Evolutionary conservation across 2,797 vertebrate genomes (phyloP).

Genomic region (Oreochromis mossambicus): DNA sequence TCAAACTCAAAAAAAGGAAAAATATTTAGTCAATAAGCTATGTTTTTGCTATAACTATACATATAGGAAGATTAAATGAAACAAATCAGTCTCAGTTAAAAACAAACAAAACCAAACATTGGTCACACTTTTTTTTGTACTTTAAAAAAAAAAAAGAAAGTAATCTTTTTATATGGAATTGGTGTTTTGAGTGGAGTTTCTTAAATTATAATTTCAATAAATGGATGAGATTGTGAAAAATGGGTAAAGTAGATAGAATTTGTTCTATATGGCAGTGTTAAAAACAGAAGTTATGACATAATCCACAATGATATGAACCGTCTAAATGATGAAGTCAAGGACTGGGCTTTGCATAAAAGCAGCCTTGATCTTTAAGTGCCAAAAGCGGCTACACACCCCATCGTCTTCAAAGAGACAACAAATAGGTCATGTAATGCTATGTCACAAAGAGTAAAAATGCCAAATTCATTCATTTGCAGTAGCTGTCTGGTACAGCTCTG

Average conservation of each 20-base stretch:
- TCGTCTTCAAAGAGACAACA: neutral
- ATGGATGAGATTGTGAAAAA: slow-evolving; percentile 44
- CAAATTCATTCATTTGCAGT: slow-evolving; percentile 12
- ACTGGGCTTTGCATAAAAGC: neutral
- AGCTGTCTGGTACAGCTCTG: slow-evolving; percentile 78
- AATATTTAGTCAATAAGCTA: neutral
- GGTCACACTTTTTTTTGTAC: slow-evolving; percentile 41
- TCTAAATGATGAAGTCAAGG: neutral
- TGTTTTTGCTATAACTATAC: slow-evolving; percentile 33
- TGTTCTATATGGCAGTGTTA: slow-evolving; percentile 58
- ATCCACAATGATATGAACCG: neutral
- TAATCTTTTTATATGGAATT: slow-evolving; percentile 70
- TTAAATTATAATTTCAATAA: slow-evolving; percentile 57
- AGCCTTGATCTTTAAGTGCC: slow-evolving; percentile 11
- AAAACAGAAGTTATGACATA: slow-evolving; percentile 31
- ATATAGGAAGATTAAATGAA: neutral
- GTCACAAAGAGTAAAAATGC: slow-evolving; percentile 1
- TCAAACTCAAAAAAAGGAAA: neutral
- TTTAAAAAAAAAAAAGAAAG: too few species aligned
- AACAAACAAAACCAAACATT: neutral
- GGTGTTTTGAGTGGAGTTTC: slow-evolving; percentile 54
- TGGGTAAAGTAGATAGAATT: slow-evolving; percentile 29
- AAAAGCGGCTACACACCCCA: neutral
- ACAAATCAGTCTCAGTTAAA: slow-evolving; percentile 28
- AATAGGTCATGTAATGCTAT: neutral